These are phyloP conservation scores for Sylvilagus bachmani DNA, from an alignment of 2,113 vertebrate species.

Conservation along the genomic window DNA sequence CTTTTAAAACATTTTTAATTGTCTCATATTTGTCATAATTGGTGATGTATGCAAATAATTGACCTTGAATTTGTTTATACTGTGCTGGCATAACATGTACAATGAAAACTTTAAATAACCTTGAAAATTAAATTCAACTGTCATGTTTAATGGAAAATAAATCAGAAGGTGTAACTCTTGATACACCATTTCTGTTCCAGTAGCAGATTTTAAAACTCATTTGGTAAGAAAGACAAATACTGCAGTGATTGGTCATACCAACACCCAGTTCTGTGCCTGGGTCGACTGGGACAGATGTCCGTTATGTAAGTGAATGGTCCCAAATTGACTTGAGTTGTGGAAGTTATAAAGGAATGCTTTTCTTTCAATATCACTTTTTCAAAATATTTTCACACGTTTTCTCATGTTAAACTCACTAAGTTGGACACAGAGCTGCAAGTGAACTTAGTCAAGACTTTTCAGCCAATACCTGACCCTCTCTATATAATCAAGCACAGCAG, in stretches of 20 bases:
- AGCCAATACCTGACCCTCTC: neutral
- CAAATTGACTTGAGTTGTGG: neutral
- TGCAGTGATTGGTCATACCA: neutral
- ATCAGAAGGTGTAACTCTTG: neutral
- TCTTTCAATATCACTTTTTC: neutral
- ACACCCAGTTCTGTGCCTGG: neutral
- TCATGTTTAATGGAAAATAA: neutral
- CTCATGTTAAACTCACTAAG: conserved; percentile 1
- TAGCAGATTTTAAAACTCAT: neutral
- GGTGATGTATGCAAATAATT: neutral
- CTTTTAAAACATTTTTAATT: neutral
- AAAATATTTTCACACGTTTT: neutral
- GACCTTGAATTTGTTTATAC: neutral
- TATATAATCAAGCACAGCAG: neutral
- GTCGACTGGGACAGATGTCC: neutral
- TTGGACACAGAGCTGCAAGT: neutral
- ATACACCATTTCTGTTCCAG: conserved; percentile 7
- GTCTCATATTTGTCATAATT: neutral
- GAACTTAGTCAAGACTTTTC: neutral
- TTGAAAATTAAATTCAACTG: neutral
- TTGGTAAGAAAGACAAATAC: neutral
- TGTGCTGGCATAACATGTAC: neutral
- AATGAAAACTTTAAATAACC: neutral
- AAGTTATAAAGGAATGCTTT: neutral
- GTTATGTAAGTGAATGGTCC: neutral